Conservation (phyloP, 2,888 invertebrate species). For the Agrilus biguttatus region DNA sequence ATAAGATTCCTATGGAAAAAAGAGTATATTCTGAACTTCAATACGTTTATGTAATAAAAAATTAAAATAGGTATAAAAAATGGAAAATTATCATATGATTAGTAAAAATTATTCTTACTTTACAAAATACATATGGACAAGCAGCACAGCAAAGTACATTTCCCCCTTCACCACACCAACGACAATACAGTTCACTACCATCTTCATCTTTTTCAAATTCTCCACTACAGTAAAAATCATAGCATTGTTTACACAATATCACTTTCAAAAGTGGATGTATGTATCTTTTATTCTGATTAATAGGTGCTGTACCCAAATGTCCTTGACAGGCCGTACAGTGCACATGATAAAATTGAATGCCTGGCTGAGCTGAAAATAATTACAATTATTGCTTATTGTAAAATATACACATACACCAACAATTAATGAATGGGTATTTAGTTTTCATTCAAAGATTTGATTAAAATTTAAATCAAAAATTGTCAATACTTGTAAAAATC, state of each 20-base stretch:
- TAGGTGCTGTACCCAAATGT: constrained; percentile 58
- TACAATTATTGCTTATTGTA: too few relatives aligned
- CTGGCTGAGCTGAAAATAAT: constrained; percentile 38
- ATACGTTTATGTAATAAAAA: background rate
- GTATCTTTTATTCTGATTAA: constrained; percentile 46
- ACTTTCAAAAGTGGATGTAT: constrained; percentile 62
- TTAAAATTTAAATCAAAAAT: constrained; percentile 3
- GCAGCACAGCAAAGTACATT: constrained; percentile 62
- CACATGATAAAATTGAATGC: constrained; percentile 42
- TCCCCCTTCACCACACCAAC: constrained; percentile 68
- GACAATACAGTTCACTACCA: constrained; percentile 67
- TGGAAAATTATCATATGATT: too few relatives aligned
- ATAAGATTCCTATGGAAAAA: too few relatives aligned
- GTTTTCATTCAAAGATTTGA: background rate
- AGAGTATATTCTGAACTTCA: too few relatives aligned
- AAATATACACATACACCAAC: too few relatives aligned
- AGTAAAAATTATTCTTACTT: constrained; percentile 28
- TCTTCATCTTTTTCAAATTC: constrained; percentile 74
- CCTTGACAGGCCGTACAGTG: constrained; percentile 65
- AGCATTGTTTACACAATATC: constrained; percentile 56
- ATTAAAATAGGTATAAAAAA: background rate
- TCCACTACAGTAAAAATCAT: constrained; percentile 65
- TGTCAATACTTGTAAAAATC: constrained; percentile 1
- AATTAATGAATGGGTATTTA: too few relatives aligned
- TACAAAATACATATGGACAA: constrained; percentile 61